Evolutionary conservation across 2,113 vertebrate genomes (phyloP).

Genomic region (Proterorhinus semilunaris): DNA sequence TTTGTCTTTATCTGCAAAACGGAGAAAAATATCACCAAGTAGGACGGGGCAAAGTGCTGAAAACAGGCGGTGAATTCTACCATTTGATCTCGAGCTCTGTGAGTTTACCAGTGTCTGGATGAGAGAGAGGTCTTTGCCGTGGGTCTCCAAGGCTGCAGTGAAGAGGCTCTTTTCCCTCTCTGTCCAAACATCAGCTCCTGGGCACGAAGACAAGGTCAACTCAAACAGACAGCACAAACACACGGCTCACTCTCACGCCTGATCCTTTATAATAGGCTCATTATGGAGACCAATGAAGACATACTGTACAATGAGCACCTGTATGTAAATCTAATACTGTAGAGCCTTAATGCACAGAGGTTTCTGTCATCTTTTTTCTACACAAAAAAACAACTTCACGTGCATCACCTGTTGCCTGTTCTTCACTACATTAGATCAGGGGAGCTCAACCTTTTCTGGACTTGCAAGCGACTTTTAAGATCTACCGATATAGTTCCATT

Average conservation of each 20-base stretch:
- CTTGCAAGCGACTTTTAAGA: too few relatives aligned
- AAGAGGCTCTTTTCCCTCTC: slow-evolving; percentile 71
- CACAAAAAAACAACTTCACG: too few relatives aligned
- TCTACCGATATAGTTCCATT: too few relatives aligned
- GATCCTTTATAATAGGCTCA: background rate
- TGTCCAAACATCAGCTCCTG: slow-evolving; percentile 77
- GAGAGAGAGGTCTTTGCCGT: slow-evolving; percentile 75
- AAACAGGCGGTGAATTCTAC: background rate
- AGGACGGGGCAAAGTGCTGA: background rate
- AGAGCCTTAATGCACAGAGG: too few relatives aligned
- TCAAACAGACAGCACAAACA: slow-evolving; percentile 26
- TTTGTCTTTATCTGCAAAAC: slow-evolving; percentile 74
- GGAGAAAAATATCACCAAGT: slow-evolving; percentile 10
- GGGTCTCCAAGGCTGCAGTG: slow-evolving; percentile 54
- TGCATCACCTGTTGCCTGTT: too few relatives aligned
- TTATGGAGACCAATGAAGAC: background rate
- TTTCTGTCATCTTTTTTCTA: too few relatives aligned
- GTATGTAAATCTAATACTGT: too few relatives aligned
- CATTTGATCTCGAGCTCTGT: background rate
- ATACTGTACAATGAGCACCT: too few relatives aligned
- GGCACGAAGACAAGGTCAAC: slow-evolving; percentile 5
- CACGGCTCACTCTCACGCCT: background rate
- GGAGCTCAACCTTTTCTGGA: too few relatives aligned
- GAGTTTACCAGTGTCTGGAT: slow-evolving; percentile 75
- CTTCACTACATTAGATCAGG: too few relatives aligned